Base-by-base conservation (phyloP, 2,797 vertebrate genomes). In the Okamejei kenojei region DNA sequence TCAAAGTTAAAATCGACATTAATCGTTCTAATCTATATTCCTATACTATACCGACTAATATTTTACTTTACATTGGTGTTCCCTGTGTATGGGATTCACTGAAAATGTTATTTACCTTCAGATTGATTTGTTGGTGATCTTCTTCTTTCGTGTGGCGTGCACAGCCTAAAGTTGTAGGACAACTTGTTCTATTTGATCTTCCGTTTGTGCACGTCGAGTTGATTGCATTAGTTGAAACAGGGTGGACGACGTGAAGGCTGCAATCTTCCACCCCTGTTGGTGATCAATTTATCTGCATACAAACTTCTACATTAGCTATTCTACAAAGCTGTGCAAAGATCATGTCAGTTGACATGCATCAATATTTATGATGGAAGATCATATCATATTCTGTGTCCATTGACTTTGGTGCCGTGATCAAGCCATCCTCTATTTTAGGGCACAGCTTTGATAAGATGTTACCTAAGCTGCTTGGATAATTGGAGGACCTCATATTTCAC, bases 121-220 rank as follows among this genome's bases (percentile, higher is more conserved):
- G 68, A 88, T 65, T 32, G 13, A 65, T 88, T 88, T 88, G 32
- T 63, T 21, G 84, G 21, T 35, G 84, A 88, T 88, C 84, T n/a
- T n/a, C n/a, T n/a, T n/a, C n/a, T n/a, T n/a, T n/a, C n/a, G n/a
- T n/a, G n/a, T n/a, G n/a, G n/a, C n/a, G n/a, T n/a, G n/a, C n/a
- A n/a, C n/a, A n/a, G n/a, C n/a, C n/a, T n/a, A n/a, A n/a, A n/a
- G n/a, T n/a, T n/a, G n/a, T n/a, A n/a, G n/a, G n/a, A n/a, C n/a
- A n/a, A n/a, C n/a, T n/a, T n/a, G n/a, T n/a, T n/a, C n/a, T n/a
- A n/a, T n/a, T n/a, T n/a, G n/a, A n/a, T n/a, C n/a, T n/a, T n/a
- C n/a, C n/a, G n/a, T n/a, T n/a, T n/a, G n/a, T n/a, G n/a, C n/a
- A n/a, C n/a, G n/a, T n/a, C n/a, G n/a, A n/a, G n/a, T n/a, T n/a